Base-by-base conservation (phyloP, 2,113 vertebrate species). In the Anoplopoma fimbria region DNA sequence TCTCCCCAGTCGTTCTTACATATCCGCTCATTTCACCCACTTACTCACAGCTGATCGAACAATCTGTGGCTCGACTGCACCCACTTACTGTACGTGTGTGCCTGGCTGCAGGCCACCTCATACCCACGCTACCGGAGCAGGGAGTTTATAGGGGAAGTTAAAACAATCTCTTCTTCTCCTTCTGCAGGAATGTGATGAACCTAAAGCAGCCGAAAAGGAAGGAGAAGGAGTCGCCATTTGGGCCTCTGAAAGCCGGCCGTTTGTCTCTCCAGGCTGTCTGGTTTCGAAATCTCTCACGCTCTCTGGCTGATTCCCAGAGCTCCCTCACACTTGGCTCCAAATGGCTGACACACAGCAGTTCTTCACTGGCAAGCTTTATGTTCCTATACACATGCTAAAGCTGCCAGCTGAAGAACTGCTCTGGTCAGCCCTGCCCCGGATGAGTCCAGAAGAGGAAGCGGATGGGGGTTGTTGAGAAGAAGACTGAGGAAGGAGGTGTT, bases 371-470 rank as follows among this genome's bases (percentile, higher is more conserved):
- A 96, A 97, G 98, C 98, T 99, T 99, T 99, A 99, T 96, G 98
- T 99, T 96, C 95, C 93, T 96, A 92, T 97, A 93, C 93, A 94
- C 89, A 96, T 96, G 96, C 98, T 99, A 99, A 99, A 99, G 98
- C 98, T 99, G 98, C 98, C 98, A 99, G 98, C 98, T 99, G 98
- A 99, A 99, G 98, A 99, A 98, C 98, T 99, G 97, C 97, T 97
- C 96, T 97, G 96, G 95, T 97, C 96, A 95, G 97, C 97, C 94
- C 93, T 96, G 96, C 93, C 94, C 96, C 89, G 86, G 96, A 73
- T n/a, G 47, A 70, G 60, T 83, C 34, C 51, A 81, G 70, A 53
- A 51, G 68, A 88, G 69, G 87, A 87, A 82, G 62, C 25, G 49
- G 51, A 68, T 25, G 19, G 55, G 58, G 58, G 58, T 33, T 47